A percentile compares a stretch with the other conserved stretches of the same genome.
These are phyloP conservation scores for Hephaestus fuliginosus DNA, from an alignment of 2,797 vertebrate species.

Conservation along the genomic window DNA sequence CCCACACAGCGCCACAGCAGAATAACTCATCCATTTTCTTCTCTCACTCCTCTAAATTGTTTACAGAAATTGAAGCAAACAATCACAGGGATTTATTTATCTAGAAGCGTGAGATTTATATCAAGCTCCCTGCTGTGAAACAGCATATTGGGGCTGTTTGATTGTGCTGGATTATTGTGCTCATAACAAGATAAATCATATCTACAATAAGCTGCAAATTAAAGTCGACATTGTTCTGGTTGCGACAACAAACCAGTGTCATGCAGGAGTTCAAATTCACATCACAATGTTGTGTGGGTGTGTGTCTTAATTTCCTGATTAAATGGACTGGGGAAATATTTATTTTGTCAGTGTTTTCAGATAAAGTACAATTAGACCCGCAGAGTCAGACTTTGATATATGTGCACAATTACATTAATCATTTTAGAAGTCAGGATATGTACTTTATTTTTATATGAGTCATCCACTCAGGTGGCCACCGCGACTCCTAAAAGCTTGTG, in stretches of 20 bases:
- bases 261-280: constrained; percentile 13
- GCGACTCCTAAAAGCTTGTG: background rate
- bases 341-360: background rate
- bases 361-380: background rate
- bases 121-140: constrained; percentile 43
- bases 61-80: constrained; percentile 39
- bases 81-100: constrained; percentile 48
- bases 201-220: constrained; percentile 50
- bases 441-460: background rate
- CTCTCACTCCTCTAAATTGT: constrained; percentile 36
- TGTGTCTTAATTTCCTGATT: background rate
- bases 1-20: constrained; percentile 4
- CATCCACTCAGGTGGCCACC: background rate
- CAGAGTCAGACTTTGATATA: background rate
- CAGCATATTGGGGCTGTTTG: constrained; percentile 25
- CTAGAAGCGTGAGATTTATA: constrained; percentile 40
- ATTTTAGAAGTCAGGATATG: background rate
- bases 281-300: background rate
- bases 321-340: constrained; percentile 19
- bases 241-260: constrained; percentile 20
- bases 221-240: constrained; percentile 29
- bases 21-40: constrained; percentile 11
- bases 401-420: background rate
- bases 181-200: constrained; percentile 50
- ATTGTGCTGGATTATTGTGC: constrained; percentile 52